Evolutionary conservation across 2,888 invertebrate species (phyloP), one percentile per base, ranked within the genome.

Genomic region (Archips xylosteana): DNA sequence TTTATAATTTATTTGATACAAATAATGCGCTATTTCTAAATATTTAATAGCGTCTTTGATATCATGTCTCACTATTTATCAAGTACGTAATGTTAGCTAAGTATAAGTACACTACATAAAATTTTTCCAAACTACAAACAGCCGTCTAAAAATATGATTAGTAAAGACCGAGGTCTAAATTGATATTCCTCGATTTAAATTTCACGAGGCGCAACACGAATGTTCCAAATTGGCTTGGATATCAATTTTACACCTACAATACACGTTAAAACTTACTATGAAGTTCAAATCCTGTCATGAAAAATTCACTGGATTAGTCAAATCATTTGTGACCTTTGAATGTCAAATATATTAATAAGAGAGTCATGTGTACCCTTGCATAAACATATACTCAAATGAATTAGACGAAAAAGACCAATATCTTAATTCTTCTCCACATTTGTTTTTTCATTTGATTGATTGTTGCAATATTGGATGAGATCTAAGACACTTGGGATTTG

Each of bases 131-230:
- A 87, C 84, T 87, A 88, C 85, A 87, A 87, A 91, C 87, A 89
- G 86, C 84, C 85, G 76, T 92, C 92, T 90, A 92, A 92, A 92
- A 92, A 92, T 92, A 91, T 86, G 72, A 80, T 79, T 78, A 78
- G 75, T 79, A 75, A 80, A 82, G 83, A 81, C 47, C 57, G 61
- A 66, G 59, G 57, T 64, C 60, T 51, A 65, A 60, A 60, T 65
- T 60, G 15, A 59, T 68, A 47, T 45, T 57, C 10, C 51, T 39
- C 61, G 23, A 32, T 47, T 12, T 32, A 2, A 32, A 34, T 15
- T 34, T n/a, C 59, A 36, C 15, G 49, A 68, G 68, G 59, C 45
- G 47, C 60, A 60, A 68, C 67, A 59, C 34, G 47, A 60, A 34
- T 68, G 66, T 42, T 66, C 23, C 10, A 47, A 68, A 60, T 60